Evolutionary conservation across 2,797 vertebrate species (phyloP).

Genomic region (Crocidura indochinensis): DNA sequence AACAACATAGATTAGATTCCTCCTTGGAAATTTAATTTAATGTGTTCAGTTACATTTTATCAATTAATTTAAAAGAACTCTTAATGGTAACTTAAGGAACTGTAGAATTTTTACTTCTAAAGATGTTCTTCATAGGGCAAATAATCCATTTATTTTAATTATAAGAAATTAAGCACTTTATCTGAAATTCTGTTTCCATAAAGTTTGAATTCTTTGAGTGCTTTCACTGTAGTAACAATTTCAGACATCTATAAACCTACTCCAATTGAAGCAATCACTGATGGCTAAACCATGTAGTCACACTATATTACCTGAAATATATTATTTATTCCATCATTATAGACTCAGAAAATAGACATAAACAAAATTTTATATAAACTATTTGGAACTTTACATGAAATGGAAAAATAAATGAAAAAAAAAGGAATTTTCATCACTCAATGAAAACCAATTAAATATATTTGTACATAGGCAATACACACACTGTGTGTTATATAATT

Average conservation of each 20-base stretch:
- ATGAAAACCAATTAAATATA: too few species aligned
- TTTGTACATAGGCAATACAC: neutral
- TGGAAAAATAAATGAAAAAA: neutral
- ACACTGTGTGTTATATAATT: neutral
- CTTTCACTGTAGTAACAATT: neutral
- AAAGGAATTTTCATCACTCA: neutral
- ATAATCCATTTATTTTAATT: constrained; percentile 18
- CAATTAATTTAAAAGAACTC: neutral
- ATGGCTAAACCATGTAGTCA: neutral
- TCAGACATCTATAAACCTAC: neutral
- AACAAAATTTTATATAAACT: neutral
- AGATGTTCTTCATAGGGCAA: neutral
- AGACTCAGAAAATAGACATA: neutral
- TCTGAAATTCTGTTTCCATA: constrained; percentile 1
- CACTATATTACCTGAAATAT: neutral
- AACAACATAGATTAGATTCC: neutral
- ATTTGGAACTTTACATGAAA: constrained; percentile 36
- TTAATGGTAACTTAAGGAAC: constrained; percentile 35
- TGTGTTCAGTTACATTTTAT: constrained; percentile 12
- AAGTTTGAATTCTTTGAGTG: neutral
- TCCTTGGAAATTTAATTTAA: neutral
- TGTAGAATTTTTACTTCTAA: neutral
- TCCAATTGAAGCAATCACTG: neutral
- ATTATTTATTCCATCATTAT: neutral
- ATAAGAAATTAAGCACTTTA: constrained; percentile 32